Percentiles rank a stretch among this genome's conserved stretches.
Evolutionary conservation across 1,140 invertebrate genomes (phyloP).

Genomic region (Laupala kohalensis): DNA sequence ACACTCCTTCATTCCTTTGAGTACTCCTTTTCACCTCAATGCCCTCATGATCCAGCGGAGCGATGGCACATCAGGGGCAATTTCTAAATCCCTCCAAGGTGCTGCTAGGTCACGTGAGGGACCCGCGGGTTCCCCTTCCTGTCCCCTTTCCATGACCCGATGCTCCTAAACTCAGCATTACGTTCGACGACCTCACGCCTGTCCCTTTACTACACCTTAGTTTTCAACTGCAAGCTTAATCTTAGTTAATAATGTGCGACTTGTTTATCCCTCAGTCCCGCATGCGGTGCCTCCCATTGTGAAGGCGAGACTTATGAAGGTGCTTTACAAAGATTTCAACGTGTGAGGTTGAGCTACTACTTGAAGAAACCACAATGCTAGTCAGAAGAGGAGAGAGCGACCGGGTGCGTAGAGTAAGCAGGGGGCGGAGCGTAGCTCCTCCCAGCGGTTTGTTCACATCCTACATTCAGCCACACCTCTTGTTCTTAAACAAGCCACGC

Average conservation of each 20-base stretch:
- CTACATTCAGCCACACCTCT: constrained; percentile 10
- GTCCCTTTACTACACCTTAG: background rate
- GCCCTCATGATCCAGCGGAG: no score
- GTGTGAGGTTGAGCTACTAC: background rate
- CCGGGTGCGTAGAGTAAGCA: background rate
- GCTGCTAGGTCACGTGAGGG: no score
- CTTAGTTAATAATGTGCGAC: background rate
- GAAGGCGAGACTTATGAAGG: background rate
- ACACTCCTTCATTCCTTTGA: no score
- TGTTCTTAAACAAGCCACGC: constrained; percentile 4
- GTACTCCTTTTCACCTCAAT: no score
- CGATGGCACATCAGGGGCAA: no score
- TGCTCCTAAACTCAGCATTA: background rate
- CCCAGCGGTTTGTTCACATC: constrained; percentile 1
- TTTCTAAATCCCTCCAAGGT: no score
- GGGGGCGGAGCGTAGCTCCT: background rate
- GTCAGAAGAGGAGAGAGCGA: background rate
- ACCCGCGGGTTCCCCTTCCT: no score
- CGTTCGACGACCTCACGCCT: no score
- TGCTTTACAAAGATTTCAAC: background rate
- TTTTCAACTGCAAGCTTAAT: background rate
- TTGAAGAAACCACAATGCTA: background rate
- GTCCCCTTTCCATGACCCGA: background rate
- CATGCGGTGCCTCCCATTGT: background rate
- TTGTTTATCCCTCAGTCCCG: background rate